Evolutionary conservation across 2,113 vertebrate genomes (phyloP).

Genomic region (Vulpes vulpes): DNA sequence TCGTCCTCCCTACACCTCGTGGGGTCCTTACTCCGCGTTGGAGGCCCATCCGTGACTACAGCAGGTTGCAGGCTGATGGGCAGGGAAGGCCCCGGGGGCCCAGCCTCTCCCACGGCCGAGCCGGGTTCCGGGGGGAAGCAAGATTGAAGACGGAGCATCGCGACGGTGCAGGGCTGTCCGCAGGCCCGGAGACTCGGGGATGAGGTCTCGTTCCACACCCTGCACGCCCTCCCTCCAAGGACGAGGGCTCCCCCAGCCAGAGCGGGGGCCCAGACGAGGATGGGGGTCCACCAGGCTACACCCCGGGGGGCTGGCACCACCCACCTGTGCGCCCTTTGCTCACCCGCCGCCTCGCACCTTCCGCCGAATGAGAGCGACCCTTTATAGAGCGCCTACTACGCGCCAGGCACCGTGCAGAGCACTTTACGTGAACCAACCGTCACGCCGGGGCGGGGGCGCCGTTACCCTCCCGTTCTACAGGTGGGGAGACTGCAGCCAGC

Average conservation of each 20-base stretch:
- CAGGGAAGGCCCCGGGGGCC: rapidly evolving
- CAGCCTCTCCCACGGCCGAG: neutral
- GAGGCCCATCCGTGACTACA: neutral
- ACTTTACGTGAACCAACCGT: neutral
- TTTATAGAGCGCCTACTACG: neutral
- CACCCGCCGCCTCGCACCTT: neutral
- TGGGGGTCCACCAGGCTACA: neutral
- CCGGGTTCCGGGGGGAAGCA: neutral
- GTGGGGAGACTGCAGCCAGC: neutral
- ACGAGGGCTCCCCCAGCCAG: neutral
- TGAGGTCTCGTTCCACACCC: too few species aligned
- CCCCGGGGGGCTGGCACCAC: rapidly evolving
- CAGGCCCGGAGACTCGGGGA: neutral
- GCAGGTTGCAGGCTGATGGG: neutral
- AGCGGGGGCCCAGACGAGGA: neutral
- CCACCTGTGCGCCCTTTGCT: neutral
- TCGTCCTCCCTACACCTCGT: neutral
- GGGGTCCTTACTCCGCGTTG: neutral
- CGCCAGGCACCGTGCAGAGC: rapidly evolving
- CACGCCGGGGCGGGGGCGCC: too few species aligned
- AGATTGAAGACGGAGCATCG: too few species aligned
- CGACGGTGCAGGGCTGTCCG: neutral
- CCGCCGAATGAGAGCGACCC: rapidly evolving
- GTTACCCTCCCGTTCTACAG: neutral
- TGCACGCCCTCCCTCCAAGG: neutral